Percentiles rank a stretch among this genome's conserved stretches.
These are phyloP conservation scores for Aradophagus sp. DNA, from an alignment of 1,140 invertebrate species.

Conservation along the genomic window DNA sequence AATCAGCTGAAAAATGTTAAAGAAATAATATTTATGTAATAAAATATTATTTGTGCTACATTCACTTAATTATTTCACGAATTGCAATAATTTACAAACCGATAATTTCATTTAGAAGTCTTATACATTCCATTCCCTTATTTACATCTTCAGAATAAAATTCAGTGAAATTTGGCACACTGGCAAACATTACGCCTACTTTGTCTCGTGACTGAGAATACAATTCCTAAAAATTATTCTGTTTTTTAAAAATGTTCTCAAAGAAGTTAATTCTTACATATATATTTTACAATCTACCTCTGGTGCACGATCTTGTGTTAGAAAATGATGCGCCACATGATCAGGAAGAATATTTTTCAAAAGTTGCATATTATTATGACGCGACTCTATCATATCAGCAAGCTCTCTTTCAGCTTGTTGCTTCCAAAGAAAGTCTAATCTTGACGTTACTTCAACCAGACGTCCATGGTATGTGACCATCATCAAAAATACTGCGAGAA, in stretches of 20 bases:
- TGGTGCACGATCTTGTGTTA: constrained; percentile 83
- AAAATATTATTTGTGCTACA: background rate
- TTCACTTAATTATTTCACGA: constrained; percentile 1
- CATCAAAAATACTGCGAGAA: constrained; percentile 87
- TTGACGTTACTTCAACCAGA: constrained; percentile 89
- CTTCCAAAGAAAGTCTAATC: constrained; percentile 97
- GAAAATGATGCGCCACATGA: constrained; percentile 95
- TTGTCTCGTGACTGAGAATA: constrained; percentile 95
- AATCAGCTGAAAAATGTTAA: constrained; percentile 81
- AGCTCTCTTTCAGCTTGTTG: constrained; percentile 92
- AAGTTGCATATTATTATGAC: constrained; percentile 88
- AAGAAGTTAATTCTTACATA: too few relatives aligned
- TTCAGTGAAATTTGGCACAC: constrained; percentile 98
- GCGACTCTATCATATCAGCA: constrained; percentile 91
- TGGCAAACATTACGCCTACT: constrained; percentile 98
- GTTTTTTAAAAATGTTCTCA: too few relatives aligned
- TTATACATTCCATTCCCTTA: constrained; percentile 97
- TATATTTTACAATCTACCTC: constrained; percentile 75
- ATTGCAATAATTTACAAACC: constrained; percentile 77
- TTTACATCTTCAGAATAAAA: constrained; percentile 99
- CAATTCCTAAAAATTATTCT: constrained; percentile 84
- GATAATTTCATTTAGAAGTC: constrained; percentile 98
- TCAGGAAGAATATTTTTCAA: constrained; percentile 96
- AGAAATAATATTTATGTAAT: constrained; percentile 14
- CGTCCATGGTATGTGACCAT: constrained; percentile 94